Evolutionary conservation across 1,140 invertebrate species (phyloP).

Genomic region (Ostrea edulis): DNA sequence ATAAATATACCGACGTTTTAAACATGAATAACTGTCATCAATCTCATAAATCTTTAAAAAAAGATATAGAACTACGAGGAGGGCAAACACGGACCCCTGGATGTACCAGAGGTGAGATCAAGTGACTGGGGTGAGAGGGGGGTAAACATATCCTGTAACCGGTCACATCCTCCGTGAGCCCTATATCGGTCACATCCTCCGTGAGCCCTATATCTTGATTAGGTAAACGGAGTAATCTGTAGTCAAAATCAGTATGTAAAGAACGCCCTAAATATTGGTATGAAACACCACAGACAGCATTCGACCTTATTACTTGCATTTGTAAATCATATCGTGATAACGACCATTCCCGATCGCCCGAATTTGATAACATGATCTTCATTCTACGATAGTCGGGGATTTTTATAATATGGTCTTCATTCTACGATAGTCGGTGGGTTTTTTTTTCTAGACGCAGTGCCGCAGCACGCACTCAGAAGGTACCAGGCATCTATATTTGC

Average conservation of each 20-base stretch:
- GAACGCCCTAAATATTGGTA: neutral
- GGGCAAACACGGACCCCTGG: neutral
- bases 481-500: too few species aligned
- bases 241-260: neutral
- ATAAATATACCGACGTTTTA: neutral
- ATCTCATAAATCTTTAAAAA: neutral
- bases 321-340: too few species aligned
- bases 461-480: too few species aligned
- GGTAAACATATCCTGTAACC: neutral
- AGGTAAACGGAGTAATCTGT: neutral
- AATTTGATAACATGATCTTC: too few species aligned
- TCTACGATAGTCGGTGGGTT: too few species aligned
- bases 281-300: neutral
- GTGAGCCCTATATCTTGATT: neutral
- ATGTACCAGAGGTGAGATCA: neutral
- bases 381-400: too few species aligned
- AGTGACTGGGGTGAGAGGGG: neutral
- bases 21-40: neutral
- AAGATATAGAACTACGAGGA: neutral
- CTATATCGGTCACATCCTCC: neutral
- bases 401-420: too few species aligned
- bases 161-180: neutral
- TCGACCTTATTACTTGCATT: neutral
- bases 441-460: too few species aligned
- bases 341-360: too few species aligned